Conservation (phyloP, 2,797 vertebrate species). For the Siniperca scherzeri region DNA sequence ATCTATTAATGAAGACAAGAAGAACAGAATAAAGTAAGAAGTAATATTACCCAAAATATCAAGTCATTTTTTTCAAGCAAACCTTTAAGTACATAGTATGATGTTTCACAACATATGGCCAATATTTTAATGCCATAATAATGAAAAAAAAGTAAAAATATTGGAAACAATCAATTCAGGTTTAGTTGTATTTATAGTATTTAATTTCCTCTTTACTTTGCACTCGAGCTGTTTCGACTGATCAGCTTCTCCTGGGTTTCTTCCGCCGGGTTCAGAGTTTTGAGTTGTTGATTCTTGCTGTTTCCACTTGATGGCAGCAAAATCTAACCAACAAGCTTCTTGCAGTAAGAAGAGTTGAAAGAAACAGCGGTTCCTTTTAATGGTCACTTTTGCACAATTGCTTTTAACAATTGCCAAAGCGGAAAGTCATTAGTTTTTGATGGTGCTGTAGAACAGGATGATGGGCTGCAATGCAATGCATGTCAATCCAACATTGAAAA, state of each 20-base stretch:
- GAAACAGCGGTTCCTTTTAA: not conserved
- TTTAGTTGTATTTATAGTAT: not conserved
- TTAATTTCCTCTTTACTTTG: not conserved
- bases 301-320: conserved; percentile 82
- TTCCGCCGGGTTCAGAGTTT: not conserved
- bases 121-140: not conserved
- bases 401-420: not conserved
- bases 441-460: not conserved
- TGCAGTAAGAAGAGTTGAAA: not conserved
- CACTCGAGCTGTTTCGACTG: not conserved
- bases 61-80: not conserved
- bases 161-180: not conserved
- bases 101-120: not conserved
- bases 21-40: not conserved
- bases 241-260: not conserved
- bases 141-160: no score
- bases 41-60: not conserved
- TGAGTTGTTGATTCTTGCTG: conserved; percentile 9
- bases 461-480: not conserved
- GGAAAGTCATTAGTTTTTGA: not conserved
- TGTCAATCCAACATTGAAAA: not conserved
- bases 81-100: not conserved
- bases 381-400: not conserved
- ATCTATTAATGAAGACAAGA: not conserved
- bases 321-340: conserved; percentile 45